Evolutionary conservation across 2,888 invertebrate species (phyloP), one percentile per base, ranked within the genome.

Genomic region (Apodemia zela): DNA sequence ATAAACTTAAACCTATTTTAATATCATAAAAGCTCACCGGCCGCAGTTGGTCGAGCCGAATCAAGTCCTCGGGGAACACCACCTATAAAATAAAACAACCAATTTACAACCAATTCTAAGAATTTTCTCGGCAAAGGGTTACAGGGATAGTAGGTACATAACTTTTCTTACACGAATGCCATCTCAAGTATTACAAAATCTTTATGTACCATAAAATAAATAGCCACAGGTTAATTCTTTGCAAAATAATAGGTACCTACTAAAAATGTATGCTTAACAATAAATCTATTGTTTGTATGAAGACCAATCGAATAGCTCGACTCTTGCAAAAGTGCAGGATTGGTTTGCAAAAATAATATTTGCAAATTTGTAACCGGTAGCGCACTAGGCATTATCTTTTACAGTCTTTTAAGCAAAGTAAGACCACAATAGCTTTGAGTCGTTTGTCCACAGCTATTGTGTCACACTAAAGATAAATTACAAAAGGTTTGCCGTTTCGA

Each of bases 21-120:
- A 87, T 89, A 87, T 84, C 80, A 81, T 84, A 82, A 87, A 82
- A 85, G 86, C 85, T 81, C 79, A 80, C 82, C 81, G 79, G 78
- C 73, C 75, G 80, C 75, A 72, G 72, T 78, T 75, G 74, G 72
- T 79, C 71, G 71, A 70, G 76, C 68, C 76, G 76, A 78, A 76
- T 69, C 70, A 69, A 72, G 80, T 81, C 84, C 85, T 77, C 72
- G 64, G 86, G 85, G 85, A 86, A 71, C 84, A 78, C 80, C 87
- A 81, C 75, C 91, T 92, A 87, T 87, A 91, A 92, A 89, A 91
- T 89, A 92, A 91, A 90, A 75, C 85, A 89, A 81, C 85, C 88
- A 84, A 88, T 91, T 90, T 89, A 92, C 81, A 25, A 85, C 85
- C 84, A 83, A 86, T 80, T 81, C 75, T 74, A 83, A 84, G 84